Percentiles rank a stretch among this genome's conserved stretches.
Conservation (phyloP, 2,888 invertebrate genomes). For the Ennomos quercinarius region DNA sequence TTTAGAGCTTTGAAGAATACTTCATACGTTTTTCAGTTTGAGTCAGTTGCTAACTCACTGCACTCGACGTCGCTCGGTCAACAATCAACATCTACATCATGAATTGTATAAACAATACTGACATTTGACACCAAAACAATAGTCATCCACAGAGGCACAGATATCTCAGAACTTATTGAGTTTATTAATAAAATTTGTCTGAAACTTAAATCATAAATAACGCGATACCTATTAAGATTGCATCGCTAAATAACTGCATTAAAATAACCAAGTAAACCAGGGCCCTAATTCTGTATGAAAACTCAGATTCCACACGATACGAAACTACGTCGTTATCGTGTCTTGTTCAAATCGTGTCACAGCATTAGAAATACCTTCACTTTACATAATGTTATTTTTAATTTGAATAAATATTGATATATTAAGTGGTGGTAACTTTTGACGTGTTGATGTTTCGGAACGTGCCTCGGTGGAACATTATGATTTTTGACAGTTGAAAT, state of each 20-base stretch:
- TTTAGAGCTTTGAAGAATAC: constrained; percentile 61
- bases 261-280: constrained; percentile 15
- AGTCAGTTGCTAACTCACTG: constrained; percentile 43
- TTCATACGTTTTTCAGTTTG: constrained; percentile 44
- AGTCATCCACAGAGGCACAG: background rate
- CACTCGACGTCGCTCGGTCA: constrained; percentile 39
- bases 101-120: constrained; percentile 41
- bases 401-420: too few species aligned
- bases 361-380: too few species aligned
- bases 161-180: constrained; percentile 26
- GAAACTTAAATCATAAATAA: constrained; percentile 28
- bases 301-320: too few species aligned
- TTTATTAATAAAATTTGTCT: constrained; percentile 25
- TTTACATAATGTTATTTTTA: too few species aligned
- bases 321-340: too few species aligned
- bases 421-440: too few species aligned
- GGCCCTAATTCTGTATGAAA: too few species aligned
- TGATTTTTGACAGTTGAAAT: too few species aligned
- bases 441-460: too few species aligned
- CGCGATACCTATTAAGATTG: constrained; percentile 21
- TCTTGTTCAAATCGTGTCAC: too few species aligned
- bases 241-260: constrained; percentile 20
- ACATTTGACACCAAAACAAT: constrained; percentile 36
- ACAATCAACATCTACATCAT: constrained; percentile 42
- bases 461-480: too few species aligned